These are phyloP conservation scores for Sylvietta virens DNA, from an alignment of 2,113 vertebrate genomes.

Conservation along the genomic window DNA sequence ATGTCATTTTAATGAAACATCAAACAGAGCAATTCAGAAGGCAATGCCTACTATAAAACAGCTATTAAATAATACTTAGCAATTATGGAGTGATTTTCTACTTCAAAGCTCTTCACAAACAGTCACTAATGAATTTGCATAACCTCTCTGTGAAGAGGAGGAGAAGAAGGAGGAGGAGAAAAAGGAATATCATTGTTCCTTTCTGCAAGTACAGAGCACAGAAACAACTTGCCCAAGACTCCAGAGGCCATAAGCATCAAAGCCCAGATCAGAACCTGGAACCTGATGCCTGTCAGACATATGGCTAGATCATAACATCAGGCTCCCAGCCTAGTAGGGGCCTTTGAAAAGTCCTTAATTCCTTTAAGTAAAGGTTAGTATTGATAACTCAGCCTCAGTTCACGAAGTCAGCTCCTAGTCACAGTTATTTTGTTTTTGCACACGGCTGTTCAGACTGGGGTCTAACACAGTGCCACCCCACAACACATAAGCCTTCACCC, in stretches of 20 bases:
- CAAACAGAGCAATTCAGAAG: constrained; percentile 36
- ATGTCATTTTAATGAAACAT: constrained; percentile 61
- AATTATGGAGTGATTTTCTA: constrained; percentile 57
- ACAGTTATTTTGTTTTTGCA: not conserved
- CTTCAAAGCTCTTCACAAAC: constrained; percentile 49
- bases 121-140: constrained; percentile 44
- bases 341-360: not conserved
- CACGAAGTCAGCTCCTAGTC: not conserved
- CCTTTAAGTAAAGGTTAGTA: not conserved
- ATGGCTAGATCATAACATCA: not conserved
- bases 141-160: not conserved
- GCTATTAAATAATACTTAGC: constrained; percentile 54
- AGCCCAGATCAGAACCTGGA: not conserved
- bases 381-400: not conserved
- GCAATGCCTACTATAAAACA: constrained; percentile 27
- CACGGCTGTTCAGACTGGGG: not conserved
- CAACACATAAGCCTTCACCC: accelerated
- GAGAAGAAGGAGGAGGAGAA: not conserved
- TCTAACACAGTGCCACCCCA: not conserved
- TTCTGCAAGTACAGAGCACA: not conserved
- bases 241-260: not conserved
- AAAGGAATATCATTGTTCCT: not conserved
- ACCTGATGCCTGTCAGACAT: not conserved
- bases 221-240: not conserved
- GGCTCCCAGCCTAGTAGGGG: not conserved